Percentiles rank a stretch among this genome's conserved stretches.
phyloP scores from a whole-genome alignment of 2,113 vertebrate species.

The Athene cunicularia region DNA sequence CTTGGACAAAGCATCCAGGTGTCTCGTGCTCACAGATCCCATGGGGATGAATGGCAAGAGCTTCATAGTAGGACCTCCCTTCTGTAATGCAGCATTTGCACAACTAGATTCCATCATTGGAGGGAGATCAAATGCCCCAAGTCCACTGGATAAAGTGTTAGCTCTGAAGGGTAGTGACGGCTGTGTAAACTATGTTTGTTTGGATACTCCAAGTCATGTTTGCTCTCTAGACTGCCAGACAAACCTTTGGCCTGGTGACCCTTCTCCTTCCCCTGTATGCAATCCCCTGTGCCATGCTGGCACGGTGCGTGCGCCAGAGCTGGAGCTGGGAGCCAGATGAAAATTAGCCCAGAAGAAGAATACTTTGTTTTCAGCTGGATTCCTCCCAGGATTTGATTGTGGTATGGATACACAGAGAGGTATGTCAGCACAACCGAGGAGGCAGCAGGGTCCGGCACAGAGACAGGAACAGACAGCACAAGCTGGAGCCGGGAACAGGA shows the following conservation, averaged over 20 bases:
- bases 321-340: not conserved
- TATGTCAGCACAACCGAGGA: not conserved
- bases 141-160: not conserved
- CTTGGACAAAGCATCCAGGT: not conserved
- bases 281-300: not conserved
- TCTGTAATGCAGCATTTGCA: not conserved
- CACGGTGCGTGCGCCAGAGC: rapidly evolving
- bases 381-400: not conserved
- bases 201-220: not conserved
- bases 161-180: not conserved
- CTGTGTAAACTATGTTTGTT: not conserved
- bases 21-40: not conserved
- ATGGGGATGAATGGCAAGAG: not conserved
- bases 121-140: not conserved
- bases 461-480: not conserved
- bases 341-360: not conserved
- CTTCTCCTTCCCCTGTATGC: not conserved
- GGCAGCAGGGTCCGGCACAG: not conserved
- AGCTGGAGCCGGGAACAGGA: not conserved
- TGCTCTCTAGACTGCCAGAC: not conserved
- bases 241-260: slow-evolving; percentile 14
- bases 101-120: not conserved
- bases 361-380: not conserved
- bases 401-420: not conserved
- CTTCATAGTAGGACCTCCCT: not conserved